A percentile compares a stretch with the other conserved stretches of the same genome.
Evolutionary conservation across 2,113 vertebrate species (phyloP).

Genomic region (Ivindomyrus marchei): DNA sequence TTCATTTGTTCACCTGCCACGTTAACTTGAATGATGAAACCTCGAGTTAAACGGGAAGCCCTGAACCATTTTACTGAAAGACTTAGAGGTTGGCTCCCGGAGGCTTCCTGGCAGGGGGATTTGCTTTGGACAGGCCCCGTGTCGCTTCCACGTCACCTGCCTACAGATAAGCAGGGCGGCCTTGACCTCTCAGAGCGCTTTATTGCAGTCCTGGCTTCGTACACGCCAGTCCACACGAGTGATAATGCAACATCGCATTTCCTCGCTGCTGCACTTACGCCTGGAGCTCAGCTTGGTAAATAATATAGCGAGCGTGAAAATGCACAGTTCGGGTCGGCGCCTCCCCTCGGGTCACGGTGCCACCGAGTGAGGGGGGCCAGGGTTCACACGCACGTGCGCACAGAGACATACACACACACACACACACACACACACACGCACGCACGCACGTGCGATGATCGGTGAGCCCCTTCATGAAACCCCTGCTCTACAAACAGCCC

Average conservation of each 20-base stretch:
- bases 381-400: background rate
- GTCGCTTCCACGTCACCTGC: background rate
- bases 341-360: background rate
- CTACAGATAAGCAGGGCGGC: background rate
- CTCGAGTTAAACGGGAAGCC: background rate
- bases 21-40: background rate
- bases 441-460: background rate
- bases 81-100: background rate
- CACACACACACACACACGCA: background rate
- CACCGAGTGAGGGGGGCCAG: background rate
- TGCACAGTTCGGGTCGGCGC: background rate
- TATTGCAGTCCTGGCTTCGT: background rate
- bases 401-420: background rate
- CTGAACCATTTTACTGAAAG: background rate
- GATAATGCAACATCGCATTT: background rate
- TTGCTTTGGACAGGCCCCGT: background rate
- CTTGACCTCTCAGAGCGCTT: background rate
- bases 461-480: background rate
- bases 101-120: background rate
- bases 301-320: background rate
- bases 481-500: background rate
- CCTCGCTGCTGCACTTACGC: background rate
- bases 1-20: slow-evolving; percentile 8
- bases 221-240: background rate
- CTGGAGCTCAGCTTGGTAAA: background rate